Evolutionary conservation across 2,888 invertebrate genomes (phyloP).

Genomic region (Synergus itoensis): DNA sequence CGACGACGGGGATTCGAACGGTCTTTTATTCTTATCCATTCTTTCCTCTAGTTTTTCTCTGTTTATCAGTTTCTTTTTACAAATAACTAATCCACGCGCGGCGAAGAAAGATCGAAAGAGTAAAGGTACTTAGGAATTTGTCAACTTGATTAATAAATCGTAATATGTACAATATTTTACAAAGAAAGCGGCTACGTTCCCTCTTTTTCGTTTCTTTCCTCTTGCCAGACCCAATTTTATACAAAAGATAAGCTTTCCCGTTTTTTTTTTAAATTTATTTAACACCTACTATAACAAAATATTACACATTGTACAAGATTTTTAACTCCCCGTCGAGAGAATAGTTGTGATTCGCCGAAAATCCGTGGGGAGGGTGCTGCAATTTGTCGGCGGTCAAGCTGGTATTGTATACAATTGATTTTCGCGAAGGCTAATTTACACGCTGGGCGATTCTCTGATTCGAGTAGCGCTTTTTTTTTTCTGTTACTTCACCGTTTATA

Average conservation of each 20-base stretch:
- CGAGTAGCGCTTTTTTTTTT: constrained; percentile 47
- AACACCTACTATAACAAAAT: constrained; percentile 74
- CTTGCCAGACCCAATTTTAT: constrained; percentile 62
- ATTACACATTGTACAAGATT: constrained; percentile 74
- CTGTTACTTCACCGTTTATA: constrained; percentile 72
- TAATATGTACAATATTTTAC: constrained; percentile 77
- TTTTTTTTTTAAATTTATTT: constrained; percentile 63
- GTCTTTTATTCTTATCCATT: constrained; percentile 40
- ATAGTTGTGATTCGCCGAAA: constrained; percentile 32
- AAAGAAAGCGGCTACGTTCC: constrained; percentile 74
- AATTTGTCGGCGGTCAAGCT: too few species aligned
- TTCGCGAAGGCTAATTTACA: constrained; percentile 54
- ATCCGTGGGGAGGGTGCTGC: constrained; percentile 53
- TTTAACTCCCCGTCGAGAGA: constrained; percentile 48
- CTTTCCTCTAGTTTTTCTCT: constrained; percentile 50
- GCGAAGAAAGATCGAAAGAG: constrained; percentile 67
- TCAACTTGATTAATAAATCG: constrained; percentile 76
- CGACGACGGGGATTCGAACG: constrained; percentile 43
- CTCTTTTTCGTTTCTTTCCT: constrained; percentile 69
- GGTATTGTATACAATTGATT: constrained; percentile 7
- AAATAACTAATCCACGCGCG: constrained; percentile 64
- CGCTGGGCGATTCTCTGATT: constrained; percentile 48
- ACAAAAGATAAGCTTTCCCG: constrained; percentile 64
- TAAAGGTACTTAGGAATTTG: constrained; percentile 73
- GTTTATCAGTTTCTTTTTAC: constrained; percentile 57